A percentile compares a stretch with the other conserved stretches of the same genome.
These are phyloP conservation scores for Oxyscelio sp. DNA, from an alignment of 2,888 invertebrate genomes.

Conservation along the genomic window DNA sequence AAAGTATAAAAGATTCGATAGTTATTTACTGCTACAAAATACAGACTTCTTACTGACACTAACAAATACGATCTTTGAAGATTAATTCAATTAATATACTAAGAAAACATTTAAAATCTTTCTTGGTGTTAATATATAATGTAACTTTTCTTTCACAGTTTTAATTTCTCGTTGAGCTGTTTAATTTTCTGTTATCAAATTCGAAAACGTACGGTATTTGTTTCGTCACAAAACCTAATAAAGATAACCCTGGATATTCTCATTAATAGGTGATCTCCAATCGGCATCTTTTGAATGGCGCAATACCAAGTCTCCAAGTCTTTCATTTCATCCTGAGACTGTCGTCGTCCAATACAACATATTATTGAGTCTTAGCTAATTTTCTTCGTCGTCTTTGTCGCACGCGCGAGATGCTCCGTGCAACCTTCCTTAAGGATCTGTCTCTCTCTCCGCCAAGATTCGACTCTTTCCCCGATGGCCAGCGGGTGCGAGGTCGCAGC, in stretches of 20 bases:
- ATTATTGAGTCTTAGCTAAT: slow-evolving; percentile 84
- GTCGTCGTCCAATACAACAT: slow-evolving; percentile 81
- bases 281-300: slow-evolving; percentile 69
- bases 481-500: slow-evolving; percentile 79
- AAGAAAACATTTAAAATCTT: no score
- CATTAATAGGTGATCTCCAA: slow-evolving; percentile 60
- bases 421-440: slow-evolving; percentile 47
- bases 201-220: slow-evolving; percentile 32
- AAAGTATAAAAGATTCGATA: no score
- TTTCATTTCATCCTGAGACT: slow-evolving; percentile 75
- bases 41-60: no score
- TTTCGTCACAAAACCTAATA: slow-evolving; percentile 43
- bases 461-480: slow-evolving; percentile 68
- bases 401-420: slow-evolving; percentile 22
- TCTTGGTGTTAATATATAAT: no score
- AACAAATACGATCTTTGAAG: no score
- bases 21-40: no score
- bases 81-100: no score
- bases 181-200: slow-evolving; percentile 15
- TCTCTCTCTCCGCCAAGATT: slow-evolving; percentile 60
- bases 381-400: slow-evolving; percentile 77
- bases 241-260: slow-evolving; percentile 47
- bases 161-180: slow-evolving; percentile 7
- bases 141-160: not conserved
- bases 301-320: slow-evolving; percentile 58